Percentiles rank a stretch among this genome's conserved stretches.
phyloP scores from a whole-genome alignment of 2,888 invertebrate genomes.

The Hyles lineata region DNA sequence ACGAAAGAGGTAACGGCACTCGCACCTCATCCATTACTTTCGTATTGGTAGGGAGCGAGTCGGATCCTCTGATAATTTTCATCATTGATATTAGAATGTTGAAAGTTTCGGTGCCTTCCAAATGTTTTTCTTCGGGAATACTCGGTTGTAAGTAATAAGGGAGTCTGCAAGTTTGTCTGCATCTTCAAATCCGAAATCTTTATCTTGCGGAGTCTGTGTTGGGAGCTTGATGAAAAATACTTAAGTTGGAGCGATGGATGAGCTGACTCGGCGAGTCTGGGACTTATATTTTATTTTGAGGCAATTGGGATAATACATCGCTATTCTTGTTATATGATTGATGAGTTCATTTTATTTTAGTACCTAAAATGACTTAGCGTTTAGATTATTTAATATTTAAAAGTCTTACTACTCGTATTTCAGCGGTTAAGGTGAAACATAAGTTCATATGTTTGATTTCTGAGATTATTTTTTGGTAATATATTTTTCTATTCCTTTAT shows the following conservation, averaged over 20 bases:
- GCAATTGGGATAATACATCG: not conserved
- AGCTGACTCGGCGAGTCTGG: not conserved
- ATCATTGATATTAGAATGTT: constrained; percentile 48
- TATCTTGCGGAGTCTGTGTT: not conserved
- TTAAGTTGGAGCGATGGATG: not conserved
- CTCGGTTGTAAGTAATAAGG: not conserved
- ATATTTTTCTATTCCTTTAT: too few relatives aligned
- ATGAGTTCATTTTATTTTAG: too few relatives aligned
- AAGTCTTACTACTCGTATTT: too few relatives aligned
- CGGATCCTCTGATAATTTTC: constrained; percentile 46
- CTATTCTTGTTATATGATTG: too few relatives aligned
- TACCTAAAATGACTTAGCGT: too few relatives aligned
- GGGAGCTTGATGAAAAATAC: too few relatives aligned
- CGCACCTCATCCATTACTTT: constrained; percentile 58
- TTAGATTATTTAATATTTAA: too few relatives aligned
- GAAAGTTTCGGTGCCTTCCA: constrained; percentile 38
- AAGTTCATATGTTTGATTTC: too few relatives aligned
- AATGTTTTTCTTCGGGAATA: constrained; percentile 1
- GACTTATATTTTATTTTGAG: not conserved
- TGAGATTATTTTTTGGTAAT: too few relatives aligned
- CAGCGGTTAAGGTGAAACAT: too few relatives aligned
- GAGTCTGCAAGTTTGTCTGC: not conserved
- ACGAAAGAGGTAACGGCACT: constrained; percentile 39
- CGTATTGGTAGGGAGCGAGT: constrained; percentile 44
- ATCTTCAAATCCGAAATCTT: not conserved